phyloP scores from a whole-genome alignment of 37 sponge, comb jelly and placozoan genomes.

The Geodia barretti region DNA sequence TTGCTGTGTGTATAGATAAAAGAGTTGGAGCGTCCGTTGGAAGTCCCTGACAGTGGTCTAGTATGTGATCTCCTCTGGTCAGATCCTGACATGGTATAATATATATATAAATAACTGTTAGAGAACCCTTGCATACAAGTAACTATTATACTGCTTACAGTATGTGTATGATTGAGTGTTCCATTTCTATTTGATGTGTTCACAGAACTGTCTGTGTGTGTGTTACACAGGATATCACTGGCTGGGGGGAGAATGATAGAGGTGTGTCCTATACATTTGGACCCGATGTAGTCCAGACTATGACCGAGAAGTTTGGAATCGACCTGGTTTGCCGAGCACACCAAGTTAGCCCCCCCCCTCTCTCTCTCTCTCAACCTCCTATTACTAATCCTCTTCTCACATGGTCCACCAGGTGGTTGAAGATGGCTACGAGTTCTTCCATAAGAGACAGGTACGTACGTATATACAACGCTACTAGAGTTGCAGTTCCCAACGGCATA shows the following conservation, averaged over 20 bases:
- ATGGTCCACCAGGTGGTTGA: constrained; percentile 64
- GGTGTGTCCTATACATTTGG: constrained; percentile 96
- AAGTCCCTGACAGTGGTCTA: constrained; percentile 81
- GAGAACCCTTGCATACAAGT: too few species aligned
- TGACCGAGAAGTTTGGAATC: constrained; percentile 61
- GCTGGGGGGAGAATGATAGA: constrained; percentile 97
- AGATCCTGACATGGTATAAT: constrained; percentile 92
- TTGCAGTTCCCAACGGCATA: too few species aligned
- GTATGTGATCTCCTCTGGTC: constrained; percentile 95
- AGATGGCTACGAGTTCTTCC: constrained; percentile 94
- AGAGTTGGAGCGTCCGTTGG: constrained; percentile 82
- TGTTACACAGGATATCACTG: constrained; percentile 75
- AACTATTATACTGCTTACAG: too few species aligned
- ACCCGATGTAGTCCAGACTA: constrained; percentile 80
- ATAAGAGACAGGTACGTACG: constrained; percentile 73
- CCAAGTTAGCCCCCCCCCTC: constrained; percentile 47
- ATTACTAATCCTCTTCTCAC: background rate
- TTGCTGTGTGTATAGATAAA: constrained; percentile 23
- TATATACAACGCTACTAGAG: too few species aligned
- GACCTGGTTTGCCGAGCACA: constrained; percentile 92
- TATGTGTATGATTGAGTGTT: background rate
- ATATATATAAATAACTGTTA: too few species aligned
- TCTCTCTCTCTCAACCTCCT: background rate
- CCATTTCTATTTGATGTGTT: background rate
- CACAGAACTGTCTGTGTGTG: background rate